phyloP scores from a whole-genome alignment of 2,113 vertebrate genomes.

The Phaethornis superciliosus region DNA sequence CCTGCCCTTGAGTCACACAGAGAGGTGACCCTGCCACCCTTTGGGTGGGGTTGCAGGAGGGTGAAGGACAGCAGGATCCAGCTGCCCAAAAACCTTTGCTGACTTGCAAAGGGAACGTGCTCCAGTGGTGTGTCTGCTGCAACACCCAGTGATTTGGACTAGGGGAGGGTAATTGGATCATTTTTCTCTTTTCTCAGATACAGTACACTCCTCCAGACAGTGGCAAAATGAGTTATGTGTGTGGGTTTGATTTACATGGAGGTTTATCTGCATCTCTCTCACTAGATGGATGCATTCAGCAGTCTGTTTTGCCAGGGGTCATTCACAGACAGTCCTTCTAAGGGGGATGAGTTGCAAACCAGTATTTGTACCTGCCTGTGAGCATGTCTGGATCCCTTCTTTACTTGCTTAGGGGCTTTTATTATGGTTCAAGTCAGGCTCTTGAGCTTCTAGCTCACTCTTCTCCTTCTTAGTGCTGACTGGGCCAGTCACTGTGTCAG shows the following conservation, averaged over 20 bases:
- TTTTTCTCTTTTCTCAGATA: not conserved
- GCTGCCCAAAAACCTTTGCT: not conserved
- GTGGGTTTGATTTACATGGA: not conserved
- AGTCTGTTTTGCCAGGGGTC: not conserved
- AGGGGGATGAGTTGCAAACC: not conserved
- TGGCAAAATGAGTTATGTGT: not conserved
- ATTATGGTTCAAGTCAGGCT: not conserved
- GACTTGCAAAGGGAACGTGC: not conserved
- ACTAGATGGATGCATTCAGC: not conserved
- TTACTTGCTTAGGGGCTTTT: not conserved
- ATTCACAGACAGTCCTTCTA: not conserved
- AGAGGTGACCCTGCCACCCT: conserved; percentile 22
- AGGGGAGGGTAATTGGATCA: not conserved
- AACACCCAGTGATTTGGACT: not conserved
- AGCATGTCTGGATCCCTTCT: not conserved
- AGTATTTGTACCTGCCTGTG: not conserved
- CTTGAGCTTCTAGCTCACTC: not conserved
- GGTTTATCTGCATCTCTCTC: not conserved
- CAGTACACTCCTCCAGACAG: not conserved
- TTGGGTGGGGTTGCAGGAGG: conserved; percentile 30
- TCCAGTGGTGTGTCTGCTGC: not conserved
- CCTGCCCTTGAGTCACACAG: not conserved
- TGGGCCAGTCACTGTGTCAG: not conserved
- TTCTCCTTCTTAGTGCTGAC: not conserved
- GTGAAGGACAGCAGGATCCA: not conserved